phyloP scores from a whole-genome alignment of 2,888 invertebrate species.

The Gastrophysa polygoni region DNA sequence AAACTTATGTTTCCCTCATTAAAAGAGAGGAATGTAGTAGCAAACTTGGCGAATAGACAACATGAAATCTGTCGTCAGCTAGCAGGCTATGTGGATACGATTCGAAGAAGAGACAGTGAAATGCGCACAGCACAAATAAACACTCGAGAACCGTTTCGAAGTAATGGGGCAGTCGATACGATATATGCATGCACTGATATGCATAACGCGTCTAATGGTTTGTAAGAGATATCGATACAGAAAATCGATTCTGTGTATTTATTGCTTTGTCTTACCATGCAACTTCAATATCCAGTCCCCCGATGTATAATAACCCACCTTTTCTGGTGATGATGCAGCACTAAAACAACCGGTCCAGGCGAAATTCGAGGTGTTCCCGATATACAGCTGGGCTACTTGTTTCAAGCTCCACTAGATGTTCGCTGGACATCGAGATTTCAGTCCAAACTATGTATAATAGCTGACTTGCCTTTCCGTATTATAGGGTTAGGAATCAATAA shows the following conservation, averaged over 20 bases:
- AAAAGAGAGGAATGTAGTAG: too few species aligned
- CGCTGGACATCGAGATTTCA: too few species aligned
- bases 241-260: slow-evolving; percentile 44
- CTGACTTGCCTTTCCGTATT: too few species aligned
- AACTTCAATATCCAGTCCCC: slow-evolving; percentile 1
- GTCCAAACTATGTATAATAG: too few species aligned
- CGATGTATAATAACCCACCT: not conserved
- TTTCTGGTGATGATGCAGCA: not conserved
- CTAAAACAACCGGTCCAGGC: not conserved
- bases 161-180: slow-evolving; percentile 47
- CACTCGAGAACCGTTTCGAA: slow-evolving; percentile 38
- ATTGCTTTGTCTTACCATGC: slow-evolving; percentile 3
- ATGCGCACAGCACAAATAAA: slow-evolving; percentile 40
- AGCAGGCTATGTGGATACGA: slow-evolving; percentile 39
- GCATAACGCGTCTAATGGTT: slow-evolving; percentile 50
- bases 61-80: too few species aligned
- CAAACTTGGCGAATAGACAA: too few species aligned
- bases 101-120: slow-evolving; percentile 40
- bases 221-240: slow-evolving; percentile 52
- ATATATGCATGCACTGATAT: slow-evolving; percentile 49
- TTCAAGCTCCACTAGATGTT: too few species aligned
- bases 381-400: too few species aligned
- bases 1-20: too few species aligned
- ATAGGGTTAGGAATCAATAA: too few species aligned
- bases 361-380: too few species aligned